Conservation (phyloP, 2,113 vertebrate genomes). For the Fukomys damarensis region DNA sequence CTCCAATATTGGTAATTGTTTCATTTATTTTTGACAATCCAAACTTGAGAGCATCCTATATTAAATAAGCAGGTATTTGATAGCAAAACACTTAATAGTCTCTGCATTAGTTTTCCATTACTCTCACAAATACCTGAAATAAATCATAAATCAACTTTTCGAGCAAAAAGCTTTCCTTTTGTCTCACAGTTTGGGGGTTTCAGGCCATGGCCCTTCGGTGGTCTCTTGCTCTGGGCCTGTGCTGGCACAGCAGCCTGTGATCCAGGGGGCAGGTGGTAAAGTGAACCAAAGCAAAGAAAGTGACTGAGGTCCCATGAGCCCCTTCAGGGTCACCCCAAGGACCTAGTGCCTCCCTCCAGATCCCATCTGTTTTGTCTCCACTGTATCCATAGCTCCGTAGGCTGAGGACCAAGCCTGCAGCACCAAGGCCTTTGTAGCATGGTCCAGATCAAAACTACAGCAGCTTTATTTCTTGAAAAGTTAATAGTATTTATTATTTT, state of each 20-base stretch:
- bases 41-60: not conserved
- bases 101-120: not conserved
- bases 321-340: not conserved
- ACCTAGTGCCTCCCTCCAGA: no score
- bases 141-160: not conserved
- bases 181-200: not conserved
- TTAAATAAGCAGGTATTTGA: not conserved
- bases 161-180: not conserved
- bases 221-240: not conserved
- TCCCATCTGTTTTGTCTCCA: no score
- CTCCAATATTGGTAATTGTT: not conserved
- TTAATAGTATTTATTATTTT: not conserved
- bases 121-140: not conserved
- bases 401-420: no score
- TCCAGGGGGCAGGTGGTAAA: not conserved
- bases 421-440: no score
- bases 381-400: not conserved
- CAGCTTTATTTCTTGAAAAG: not conserved
- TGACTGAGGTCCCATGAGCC: fast-evolving
- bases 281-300: not conserved
- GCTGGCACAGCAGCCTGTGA: not conserved
- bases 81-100: not conserved
- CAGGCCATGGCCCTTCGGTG: not conserved
- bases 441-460: not conserved
- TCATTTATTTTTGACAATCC: conserved; percentile 11